Conservation (phyloP, 2,113 vertebrate genomes). For the Sphaerodactylus townsendi region DNA sequence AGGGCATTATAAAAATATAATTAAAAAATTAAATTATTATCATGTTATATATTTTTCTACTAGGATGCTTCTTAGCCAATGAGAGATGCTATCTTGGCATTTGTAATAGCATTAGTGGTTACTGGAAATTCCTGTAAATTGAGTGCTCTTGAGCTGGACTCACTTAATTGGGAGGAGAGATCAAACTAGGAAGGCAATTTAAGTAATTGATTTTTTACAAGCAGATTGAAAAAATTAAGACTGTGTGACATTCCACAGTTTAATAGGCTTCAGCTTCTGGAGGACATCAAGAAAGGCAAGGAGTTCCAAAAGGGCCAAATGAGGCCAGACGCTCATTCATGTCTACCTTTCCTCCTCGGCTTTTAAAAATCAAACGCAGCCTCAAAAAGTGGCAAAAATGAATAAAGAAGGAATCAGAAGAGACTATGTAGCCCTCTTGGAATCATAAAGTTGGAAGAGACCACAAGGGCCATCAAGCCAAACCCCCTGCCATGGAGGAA, state of each 20-base stretch:
- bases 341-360: neutral
- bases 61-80: neutral
- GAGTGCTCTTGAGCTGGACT: neutral
- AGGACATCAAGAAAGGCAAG: neutral
- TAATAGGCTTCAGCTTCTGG: neutral
- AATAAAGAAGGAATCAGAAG: too few species aligned
- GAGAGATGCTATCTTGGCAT: neutral
- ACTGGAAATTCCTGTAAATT: neutral
- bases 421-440: neutral
- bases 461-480: too few species aligned
- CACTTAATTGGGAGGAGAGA: neutral
- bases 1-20: too few species aligned
- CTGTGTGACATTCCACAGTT: neutral
- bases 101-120: neutral
- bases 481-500: too few species aligned
- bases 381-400: neutral
- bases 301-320: neutral
- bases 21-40: too few species aligned
- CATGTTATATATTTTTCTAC: neutral
- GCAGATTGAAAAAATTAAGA: neutral
- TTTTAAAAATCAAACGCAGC: neutral
- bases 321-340: too few species aligned
- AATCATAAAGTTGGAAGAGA: too few species aligned
- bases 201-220: neutral
- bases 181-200: neutral